Evolutionary conservation across 2,888 invertebrate genomes (phyloP).

Genomic region (Cryptus viduatorius): DNA sequence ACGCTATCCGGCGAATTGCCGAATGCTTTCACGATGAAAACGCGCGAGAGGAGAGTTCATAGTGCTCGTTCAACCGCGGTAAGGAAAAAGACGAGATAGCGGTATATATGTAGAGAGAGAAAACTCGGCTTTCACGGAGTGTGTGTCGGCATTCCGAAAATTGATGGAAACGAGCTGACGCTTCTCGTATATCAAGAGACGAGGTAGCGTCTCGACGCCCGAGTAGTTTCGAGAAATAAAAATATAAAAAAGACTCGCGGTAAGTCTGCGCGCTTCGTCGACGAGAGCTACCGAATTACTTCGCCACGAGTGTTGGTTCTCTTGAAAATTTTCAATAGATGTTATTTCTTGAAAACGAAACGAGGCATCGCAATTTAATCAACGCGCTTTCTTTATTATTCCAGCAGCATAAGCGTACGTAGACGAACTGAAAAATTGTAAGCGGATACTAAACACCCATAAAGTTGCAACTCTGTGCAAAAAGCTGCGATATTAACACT

Average conservation of each 20-base stretch:
- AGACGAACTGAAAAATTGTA: no score
- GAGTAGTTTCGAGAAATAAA: neutral
- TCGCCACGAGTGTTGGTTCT: no score
- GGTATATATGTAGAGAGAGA: conserved; percentile 26
- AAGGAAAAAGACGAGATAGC: neutral
- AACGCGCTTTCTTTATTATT: no score
- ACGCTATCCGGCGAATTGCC: conserved; percentile 67
- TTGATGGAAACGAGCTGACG: conserved; percentile 78
- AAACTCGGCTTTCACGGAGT: conserved; percentile 63
- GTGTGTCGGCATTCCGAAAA: conserved; percentile 78
- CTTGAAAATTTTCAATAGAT: no score
- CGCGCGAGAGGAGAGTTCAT: conserved; percentile 35
- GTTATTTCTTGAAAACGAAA: no score
- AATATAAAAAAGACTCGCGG: neutral
- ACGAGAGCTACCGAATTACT: no score
- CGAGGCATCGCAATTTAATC: no score
- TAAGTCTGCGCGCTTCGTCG: no score
- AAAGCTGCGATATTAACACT: no score
- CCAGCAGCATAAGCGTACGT: no score
- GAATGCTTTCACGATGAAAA: conserved; percentile 70
- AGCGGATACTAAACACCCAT: no score
- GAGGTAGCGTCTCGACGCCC: neutral
- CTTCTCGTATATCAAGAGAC: conserved; percentile 24
- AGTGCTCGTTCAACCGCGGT: conserved; percentile 8
- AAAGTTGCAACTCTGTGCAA: no score